Percentiles rank a stretch among this genome's conserved stretches.
Conservation (phyloP, 2,888 invertebrate genomes). For the Drosophila mimetica region DNA sequence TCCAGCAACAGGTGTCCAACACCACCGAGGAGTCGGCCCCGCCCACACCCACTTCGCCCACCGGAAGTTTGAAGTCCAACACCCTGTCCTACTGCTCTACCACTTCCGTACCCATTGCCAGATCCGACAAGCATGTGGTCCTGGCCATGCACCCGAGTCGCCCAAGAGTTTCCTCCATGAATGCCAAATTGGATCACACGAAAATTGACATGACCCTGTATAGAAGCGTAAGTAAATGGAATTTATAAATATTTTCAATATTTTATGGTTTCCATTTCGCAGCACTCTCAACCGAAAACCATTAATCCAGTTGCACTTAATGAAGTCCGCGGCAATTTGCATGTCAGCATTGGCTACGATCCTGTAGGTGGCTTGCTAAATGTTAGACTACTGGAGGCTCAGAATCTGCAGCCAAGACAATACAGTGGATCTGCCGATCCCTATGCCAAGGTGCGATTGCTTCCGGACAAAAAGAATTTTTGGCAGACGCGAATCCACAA, state of each 20-base stretch:
- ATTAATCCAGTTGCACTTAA: constrained; percentile 77
- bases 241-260: background rate
- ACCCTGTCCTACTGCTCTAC: constrained; percentile 83
- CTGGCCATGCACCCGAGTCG: constrained; percentile 85
- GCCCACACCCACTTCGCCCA: constrained; percentile 85
- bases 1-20: constrained; percentile 76
- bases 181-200: constrained; percentile 87
- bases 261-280: background rate
- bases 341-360: constrained; percentile 87
- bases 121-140: constrained; percentile 86
- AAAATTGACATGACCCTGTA: constrained; percentile 87
- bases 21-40: constrained; percentile 84
- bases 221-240: constrained; percentile 84
- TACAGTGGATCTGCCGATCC: constrained; percentile 88
- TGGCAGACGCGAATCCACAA: constrained; percentile 88
- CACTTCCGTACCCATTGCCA: constrained; percentile 83
- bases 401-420: constrained; percentile 86
- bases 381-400: constrained; percentile 88
- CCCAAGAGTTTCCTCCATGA: constrained; percentile 86
- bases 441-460: constrained; percentile 87
- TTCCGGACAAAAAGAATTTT: constrained; percentile 87
- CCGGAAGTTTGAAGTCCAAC: constrained; percentile 84
- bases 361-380: constrained; percentile 87
- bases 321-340: constrained; percentile 87
- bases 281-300: constrained; percentile 82